A percentile compares a stretch with the other conserved stretches of the same genome.
These are phyloP conservation scores for Chromobotia macracanthus DNA, from an alignment of 2,797 vertebrate species.

Conservation along the genomic window DNA sequence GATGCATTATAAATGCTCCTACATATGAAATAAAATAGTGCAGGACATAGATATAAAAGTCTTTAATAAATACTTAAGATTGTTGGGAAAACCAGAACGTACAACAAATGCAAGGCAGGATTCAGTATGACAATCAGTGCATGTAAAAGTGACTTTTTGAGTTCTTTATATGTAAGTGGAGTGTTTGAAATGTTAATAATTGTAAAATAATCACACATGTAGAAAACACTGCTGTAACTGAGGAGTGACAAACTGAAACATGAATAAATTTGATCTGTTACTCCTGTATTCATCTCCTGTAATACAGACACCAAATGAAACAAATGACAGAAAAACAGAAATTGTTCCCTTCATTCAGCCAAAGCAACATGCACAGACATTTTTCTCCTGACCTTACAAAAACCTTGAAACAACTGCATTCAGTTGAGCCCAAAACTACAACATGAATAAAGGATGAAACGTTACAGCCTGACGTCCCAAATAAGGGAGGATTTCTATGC, in stretches of 20 bases:
- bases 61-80: slow-evolving; percentile 94
- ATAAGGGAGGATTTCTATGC: background rate
- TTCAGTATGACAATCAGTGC: slow-evolving; percentile 84
- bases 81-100: slow-evolving; percentile 69
- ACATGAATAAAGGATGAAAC: slow-evolving; percentile 15
- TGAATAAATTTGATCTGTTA: background rate
- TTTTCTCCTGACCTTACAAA: slow-evolving; percentile 32
- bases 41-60: slow-evolving; percentile 86
- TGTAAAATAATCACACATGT: background rate
- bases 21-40: slow-evolving; percentile 35
- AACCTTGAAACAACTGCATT: slow-evolving; percentile 25
- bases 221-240: background rate
- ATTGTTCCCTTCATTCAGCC: slow-evolving; percentile 88
- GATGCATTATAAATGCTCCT: background rate
- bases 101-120: slow-evolving; percentile 84
- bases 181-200: slow-evolving; percentile 5
- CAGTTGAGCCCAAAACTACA: slow-evolving; percentile 60
- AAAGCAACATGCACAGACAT: slow-evolving; percentile 63
- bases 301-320: slow-evolving; percentile 77
- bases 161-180: background rate
- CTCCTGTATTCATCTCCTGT: background rate
- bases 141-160: slow-evolving; percentile 73
- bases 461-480: background rate
- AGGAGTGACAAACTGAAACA: background rate
- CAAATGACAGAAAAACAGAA: slow-evolving; percentile 66